Percentiles rank a stretch among this genome's conserved stretches.
These are phyloP conservation scores for Rhorus exstirpatorius DNA, from an alignment of 2,888 invertebrate species.

Conservation along the genomic window DNA sequence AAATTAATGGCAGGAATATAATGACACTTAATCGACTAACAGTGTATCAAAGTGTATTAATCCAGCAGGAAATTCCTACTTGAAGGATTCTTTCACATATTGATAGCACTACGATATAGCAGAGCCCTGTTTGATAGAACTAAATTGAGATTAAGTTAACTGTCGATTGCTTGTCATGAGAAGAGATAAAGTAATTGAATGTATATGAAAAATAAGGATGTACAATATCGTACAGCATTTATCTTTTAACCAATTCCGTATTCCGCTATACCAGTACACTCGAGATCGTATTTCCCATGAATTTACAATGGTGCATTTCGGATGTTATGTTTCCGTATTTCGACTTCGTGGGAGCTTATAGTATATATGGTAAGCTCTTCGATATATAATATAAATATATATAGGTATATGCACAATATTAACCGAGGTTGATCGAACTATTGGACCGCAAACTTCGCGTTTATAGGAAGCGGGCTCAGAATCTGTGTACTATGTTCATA, in stretches of 20 bases:
- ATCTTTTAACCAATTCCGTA: conserved; percentile 1
- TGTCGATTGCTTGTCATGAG: too few species aligned
- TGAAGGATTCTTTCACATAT: too few species aligned
- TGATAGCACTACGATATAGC: too few species aligned
- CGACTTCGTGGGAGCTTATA: conserved; percentile 40
- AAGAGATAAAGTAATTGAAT: not conserved
- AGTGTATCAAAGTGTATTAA: too few species aligned
- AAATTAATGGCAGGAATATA: too few species aligned
- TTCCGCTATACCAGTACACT: not conserved
- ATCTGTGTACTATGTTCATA: conserved; percentile 15
- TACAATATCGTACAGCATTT: not conserved
- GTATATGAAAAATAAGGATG: not conserved
- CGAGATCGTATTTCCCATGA: conserved; percentile 21
- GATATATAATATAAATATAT: not conserved
- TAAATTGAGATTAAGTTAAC: too few species aligned
- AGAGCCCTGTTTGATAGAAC: too few species aligned
- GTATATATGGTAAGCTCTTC: not conserved
- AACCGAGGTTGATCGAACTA: conserved; percentile 57
- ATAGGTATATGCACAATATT: conserved; percentile 17
- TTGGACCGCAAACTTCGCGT: conserved; percentile 48
- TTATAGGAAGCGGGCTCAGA: not conserved
- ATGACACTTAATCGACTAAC: too few species aligned
- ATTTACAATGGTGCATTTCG: conserved; percentile 28
- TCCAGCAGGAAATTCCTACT: too few species aligned
- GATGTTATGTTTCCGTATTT: conserved; percentile 26